These are phyloP conservation scores for Carettochelys insculpta DNA, from an alignment of 2,113 vertebrate genomes.

Conservation along the genomic window DNA sequence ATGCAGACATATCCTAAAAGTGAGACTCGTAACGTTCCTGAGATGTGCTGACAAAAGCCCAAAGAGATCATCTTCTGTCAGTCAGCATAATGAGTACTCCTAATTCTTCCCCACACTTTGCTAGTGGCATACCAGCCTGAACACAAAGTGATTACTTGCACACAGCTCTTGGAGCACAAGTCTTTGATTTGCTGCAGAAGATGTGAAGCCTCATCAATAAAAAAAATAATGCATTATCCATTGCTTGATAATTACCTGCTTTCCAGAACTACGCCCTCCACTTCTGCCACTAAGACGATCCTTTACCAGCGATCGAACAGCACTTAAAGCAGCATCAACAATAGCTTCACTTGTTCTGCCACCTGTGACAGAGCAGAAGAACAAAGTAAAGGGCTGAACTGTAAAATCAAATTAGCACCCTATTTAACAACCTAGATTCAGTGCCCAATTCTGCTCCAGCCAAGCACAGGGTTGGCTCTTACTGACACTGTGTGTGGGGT, in stretches of 20 bases:
- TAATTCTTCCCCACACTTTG: not conserved
- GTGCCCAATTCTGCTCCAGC: not conserved
- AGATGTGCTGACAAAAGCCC: not conserved
- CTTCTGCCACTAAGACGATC: conserved; percentile 85
- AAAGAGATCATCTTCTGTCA: not conserved
- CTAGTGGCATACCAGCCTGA: not conserved
- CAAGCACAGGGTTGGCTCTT: not conserved
- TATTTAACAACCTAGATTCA: not conserved
- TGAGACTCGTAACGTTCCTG: not conserved
- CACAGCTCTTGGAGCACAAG: not conserved
- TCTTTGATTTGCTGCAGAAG: not conserved
- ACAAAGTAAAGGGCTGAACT: not conserved
- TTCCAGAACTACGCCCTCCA: conserved; percentile 84
- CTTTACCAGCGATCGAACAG: conserved; percentile 87
- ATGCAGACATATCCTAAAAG: not conserved
- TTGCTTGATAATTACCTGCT: conserved; percentile 77
- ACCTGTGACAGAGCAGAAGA: conserved; percentile 73
- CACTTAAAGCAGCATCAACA: conserved; percentile 86
- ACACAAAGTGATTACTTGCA: not conserved
- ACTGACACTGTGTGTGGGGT: not conserved
- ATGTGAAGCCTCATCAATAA: not conserved
- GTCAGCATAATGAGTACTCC: not conserved
- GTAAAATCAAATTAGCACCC: not conserved
- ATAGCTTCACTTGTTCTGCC: conserved; percentile 92
- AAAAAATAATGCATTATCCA: not conserved